Base-by-base conservation (phyloP, 2,113 vertebrate species). In the Psittacus erithacus region DNA sequence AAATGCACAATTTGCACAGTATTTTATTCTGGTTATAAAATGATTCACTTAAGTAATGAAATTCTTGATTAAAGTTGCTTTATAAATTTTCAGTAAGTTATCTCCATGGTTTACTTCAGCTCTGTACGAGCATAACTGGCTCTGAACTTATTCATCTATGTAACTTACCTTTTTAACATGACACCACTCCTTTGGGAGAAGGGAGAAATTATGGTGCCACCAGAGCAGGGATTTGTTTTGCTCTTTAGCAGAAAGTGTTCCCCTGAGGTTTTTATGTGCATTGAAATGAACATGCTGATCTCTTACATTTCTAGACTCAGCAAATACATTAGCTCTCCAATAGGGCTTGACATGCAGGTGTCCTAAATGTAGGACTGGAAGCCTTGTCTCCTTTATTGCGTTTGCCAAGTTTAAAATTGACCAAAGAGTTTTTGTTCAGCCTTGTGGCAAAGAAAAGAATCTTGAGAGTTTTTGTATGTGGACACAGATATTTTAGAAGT, bases 201-300 rank as follows among this genome's bases (percentile, higher is more conserved):
- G 23, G 35, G 33, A 62, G 68, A 73, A 80, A 67, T 67, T 23
- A 20, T 0, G 0, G 3, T 60, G 23, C 38, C 25, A 22, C 17
- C 0, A 3, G 31, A 33, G 25, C 0, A 63, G 29, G 52, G n/a
- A 15, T 74, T 80, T 83, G 33, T 47, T 92, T 53, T 82, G 22
- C 24, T 88, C 38, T 65, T 83, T 31, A 55, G 33, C 38, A 60
- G 33, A 43, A 76, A 39, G 11, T 31, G 29, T 93, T 75, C 39
- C 39, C 20, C 59, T 5, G 19, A 55, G 17, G 5, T 13, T 75
- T 71, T 84, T 35, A 10, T 16, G 10, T 31, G 11, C 47, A 8
- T 47, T 35, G 47, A 86, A 71, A 67, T 64, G 62, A 86, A 35
- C 19, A n/a, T 4, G 2, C 39, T 39, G 17, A 55, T 38, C 15